Evolutionary conservation across 1,140 invertebrate species (phyloP), one percentile per base, ranked within the genome.

Genomic region (Akabosia matsudoensis): DNA sequence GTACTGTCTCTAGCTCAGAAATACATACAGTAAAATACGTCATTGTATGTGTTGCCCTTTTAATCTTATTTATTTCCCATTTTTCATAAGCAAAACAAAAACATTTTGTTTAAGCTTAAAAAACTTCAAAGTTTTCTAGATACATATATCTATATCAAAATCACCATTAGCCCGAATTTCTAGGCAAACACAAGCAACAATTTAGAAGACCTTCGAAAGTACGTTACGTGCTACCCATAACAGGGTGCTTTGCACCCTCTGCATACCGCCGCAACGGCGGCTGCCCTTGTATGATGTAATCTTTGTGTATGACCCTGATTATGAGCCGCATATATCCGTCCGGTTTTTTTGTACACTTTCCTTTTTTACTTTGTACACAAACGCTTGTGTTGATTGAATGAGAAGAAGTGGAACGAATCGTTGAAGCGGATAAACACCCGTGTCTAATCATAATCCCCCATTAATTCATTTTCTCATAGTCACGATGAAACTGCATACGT

Each of bases 391-490:
- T 45, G 31, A 72, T 45, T 72, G 70, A 72, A 72, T 72, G 70
- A 72, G 16, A 72, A 70, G 56, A 64, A 74, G 72, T 70, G 77
- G 52, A 51, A 74, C 70, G 77, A 72, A 52, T 77, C 72, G 31
- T 13, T 74, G 33, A 64, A 64, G 51, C 79, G 74, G 72, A 79
- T 79, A 77, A 79, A 78, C 72, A 78, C 74, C 75, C 76, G 56
- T 79, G 79, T 78, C 76, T 52, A 79, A 79, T 76, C 75, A 34
- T 73, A 72, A 72, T 72, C 70, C 45, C 70, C 61, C 61, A 67
- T 67, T 67, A 67, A 67, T 67, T 67, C 61, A 67, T 67, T 67
- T 67, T 67, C n/a, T n/a, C n/a, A n/a, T n/a, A n/a, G n/a, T n/a
- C n/a, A n/a, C n/a, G n/a, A n/a, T n/a, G n/a, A n/a, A n/a, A n/a